Conservation (phyloP, 2,888 invertebrate genomes). For the Dynastes tityus region DNA sequence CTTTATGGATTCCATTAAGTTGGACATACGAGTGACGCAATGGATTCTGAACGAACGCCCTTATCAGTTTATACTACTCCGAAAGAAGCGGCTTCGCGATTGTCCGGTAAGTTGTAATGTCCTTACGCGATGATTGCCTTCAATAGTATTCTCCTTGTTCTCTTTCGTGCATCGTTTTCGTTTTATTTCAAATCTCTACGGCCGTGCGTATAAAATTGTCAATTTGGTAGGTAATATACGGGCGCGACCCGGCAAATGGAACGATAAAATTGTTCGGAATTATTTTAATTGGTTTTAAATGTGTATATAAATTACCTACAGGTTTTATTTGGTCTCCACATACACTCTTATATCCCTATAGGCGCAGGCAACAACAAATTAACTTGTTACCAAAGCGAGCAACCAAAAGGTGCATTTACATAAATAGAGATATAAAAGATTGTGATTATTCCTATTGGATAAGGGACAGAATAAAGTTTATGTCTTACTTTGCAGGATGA, state of each 20-base stretch:
- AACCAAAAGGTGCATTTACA: not conserved
- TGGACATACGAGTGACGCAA: constrained; percentile 65
- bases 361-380: constrained; percentile 25
- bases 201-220: constrained; percentile 43
- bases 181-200: constrained; percentile 44
- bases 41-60: constrained; percentile 58
- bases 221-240: constrained; percentile 47
- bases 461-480: too few species aligned
- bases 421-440: constrained; percentile 25
- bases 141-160: constrained; percentile 36
- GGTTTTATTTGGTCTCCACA: constrained; percentile 28
- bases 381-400: constrained; percentile 17
- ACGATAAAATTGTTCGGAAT: constrained; percentile 46
- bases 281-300: constrained; percentile 45
- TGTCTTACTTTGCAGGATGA: too few species aligned
- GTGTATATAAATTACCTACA: constrained; percentile 37
- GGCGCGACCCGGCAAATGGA: constrained; percentile 35
- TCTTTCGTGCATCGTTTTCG: constrained; percentile 24
- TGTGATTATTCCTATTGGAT: not conserved
- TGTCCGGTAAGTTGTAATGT: constrained; percentile 59
- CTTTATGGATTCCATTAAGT: constrained; percentile 67
- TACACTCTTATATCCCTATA: constrained; percentile 18
- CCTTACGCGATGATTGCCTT: constrained; percentile 57
- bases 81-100: constrained; percentile 59
- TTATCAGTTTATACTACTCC: constrained; percentile 59